These are phyloP conservation scores for Chondrilla cf. caribensis DNA, from an alignment of 37 sponge, comb jelly and placozoan species.

Conservation along the genomic window DNA sequence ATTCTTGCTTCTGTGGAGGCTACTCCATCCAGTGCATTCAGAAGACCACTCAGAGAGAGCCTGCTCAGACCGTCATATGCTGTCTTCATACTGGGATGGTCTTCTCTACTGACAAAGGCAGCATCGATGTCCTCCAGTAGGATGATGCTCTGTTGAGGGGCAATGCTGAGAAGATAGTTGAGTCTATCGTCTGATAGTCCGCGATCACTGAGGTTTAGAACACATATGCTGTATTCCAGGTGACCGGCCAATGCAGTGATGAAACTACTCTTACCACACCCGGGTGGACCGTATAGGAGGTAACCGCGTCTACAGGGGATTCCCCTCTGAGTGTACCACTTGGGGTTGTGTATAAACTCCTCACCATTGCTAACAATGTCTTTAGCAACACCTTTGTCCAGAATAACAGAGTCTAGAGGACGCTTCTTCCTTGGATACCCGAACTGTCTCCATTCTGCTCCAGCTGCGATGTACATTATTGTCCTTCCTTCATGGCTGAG, in stretches of 20 bases:
- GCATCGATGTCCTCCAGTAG: slow-evolving; percentile 90
- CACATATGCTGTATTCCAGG: slow-evolving; percentile 87
- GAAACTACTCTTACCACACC: slow-evolving; percentile 94
- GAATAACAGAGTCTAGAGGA: slow-evolving; percentile 74
- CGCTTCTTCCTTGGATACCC: slow-evolving; percentile 82
- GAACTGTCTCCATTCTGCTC: slow-evolving; percentile 91
- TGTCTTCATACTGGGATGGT: slow-evolving; percentile 46
- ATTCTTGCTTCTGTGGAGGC: slow-evolving; percentile 80
- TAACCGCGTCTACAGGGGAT: slow-evolving; percentile 91
- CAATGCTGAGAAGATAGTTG: slow-evolving; percentile 71
- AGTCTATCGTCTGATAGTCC: slow-evolving; percentile 82
- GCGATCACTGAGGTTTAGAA: slow-evolving; percentile 80
- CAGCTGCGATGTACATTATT: slow-evolving; percentile 70
- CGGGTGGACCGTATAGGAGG: slow-evolving; percentile 87
- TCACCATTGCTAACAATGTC: slow-evolving; percentile 58
- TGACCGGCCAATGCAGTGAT: slow-evolving; percentile 82
- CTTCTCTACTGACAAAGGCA: slow-evolving; percentile 83
- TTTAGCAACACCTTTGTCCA: slow-evolving; percentile 58
- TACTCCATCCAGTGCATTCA: slow-evolving; percentile 92
- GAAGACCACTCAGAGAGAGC: slow-evolving; percentile 82
- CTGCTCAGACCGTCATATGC: slow-evolving; percentile 74
- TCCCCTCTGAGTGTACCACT: slow-evolving; percentile 83
- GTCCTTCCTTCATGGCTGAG: slow-evolving; percentile 71
- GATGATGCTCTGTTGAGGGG: slow-evolving; percentile 74
- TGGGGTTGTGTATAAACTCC: slow-evolving; percentile 73